Evolutionary conservation across 2,797 vertebrate species (phyloP), one percentile per base, ranked within the genome.

Genomic region (Catamblyrhynchus diadema): DNA sequence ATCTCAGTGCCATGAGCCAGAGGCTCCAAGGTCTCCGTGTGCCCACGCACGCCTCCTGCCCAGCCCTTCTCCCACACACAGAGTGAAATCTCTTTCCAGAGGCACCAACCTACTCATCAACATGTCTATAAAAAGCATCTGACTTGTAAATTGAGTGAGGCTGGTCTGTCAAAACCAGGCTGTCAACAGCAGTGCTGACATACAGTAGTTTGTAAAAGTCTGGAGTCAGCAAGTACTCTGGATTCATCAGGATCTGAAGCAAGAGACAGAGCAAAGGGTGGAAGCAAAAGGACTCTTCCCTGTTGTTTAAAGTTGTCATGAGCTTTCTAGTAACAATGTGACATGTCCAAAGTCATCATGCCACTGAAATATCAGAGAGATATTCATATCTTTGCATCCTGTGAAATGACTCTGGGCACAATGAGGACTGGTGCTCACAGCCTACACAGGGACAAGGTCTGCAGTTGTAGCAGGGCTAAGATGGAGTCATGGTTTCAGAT

Each of bases 81-180:
- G 28, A 51, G 27, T 41, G 78, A 88, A 97, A 96, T 82, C 48
- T 92, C 81, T 90, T 94, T 91, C 91, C 71, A 86, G 88, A 91
- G 93, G 61, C 86, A 95, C 25, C 77, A 73, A n/a, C 67, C 82
- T 86, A 88, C 80, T 89, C 86, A 91, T 60, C 42, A 53, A 35
- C 56, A n/a, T 81, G 60, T 61, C 91, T 90, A 93, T 94, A 94
- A 95, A 95, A 96, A 94, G 84, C 41, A 75, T 69, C 72, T 83
- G 54, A 83, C 70, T 88, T 92, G 90, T 64, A 90, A 84, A 88
- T 56, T 91, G 71, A 90, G 72, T 92, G 74, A 95, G 69, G 33
- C 82, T 11, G 1, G 78, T 84, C 86, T 87, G 84, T 94, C 88
- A 86, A 88, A 96, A 90, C 28, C 62, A 75, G 50, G 62, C 25